Base-by-base conservation (phyloP, 2,888 invertebrate genomes). In the Athalia cordata region DNA sequence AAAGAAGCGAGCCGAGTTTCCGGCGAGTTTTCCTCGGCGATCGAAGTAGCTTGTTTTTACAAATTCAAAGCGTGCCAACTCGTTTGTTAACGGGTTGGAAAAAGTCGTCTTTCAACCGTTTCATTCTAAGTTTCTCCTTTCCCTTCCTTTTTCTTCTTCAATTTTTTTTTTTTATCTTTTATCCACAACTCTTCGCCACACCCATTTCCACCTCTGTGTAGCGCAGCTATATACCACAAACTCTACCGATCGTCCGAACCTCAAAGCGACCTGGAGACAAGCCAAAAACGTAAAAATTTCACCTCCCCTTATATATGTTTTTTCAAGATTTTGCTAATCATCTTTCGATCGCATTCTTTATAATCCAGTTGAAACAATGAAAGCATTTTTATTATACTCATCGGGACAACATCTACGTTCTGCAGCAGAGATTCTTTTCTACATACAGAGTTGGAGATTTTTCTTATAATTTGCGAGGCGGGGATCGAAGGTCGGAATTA, bases 41-140 rank as follows among this genome's bases (percentile, higher is more conserved):
- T 68, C 50, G 52, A 68, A 9, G 45, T 15, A 3, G 43, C 11
- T 61, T 72, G 57, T 72, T 72, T 72, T 72, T 47, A 72, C 57
- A 59, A 72, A 72, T 72, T 72, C 59, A 72, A 59, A 72, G 9
- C 59, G 70, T 72, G 70, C 70, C 70, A 72, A 72, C 70, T 68
- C 68, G 68, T 68, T 68, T 52, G 68, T 68, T 67, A 67, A 52
- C 67, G 67, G 67, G 45, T 57, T 11, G 3, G 13, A 70, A 57
- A 70, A 45, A n/a, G 52, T 9, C 68, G 55, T 68, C 55, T 68
- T 50, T 68, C 68, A 68, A 70, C 29, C 1, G 8, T 3, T 13
- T 43, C 11, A 45, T 57, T 55, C 55, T 55, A 4, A 55, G 9
- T 55, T 55, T 55, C n/a, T n/a, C 55, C 7, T n/a, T 55, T 3